Conservation (phyloP, 2,113 vertebrate genomes). For the Eolophus roseicapilla region DNA sequence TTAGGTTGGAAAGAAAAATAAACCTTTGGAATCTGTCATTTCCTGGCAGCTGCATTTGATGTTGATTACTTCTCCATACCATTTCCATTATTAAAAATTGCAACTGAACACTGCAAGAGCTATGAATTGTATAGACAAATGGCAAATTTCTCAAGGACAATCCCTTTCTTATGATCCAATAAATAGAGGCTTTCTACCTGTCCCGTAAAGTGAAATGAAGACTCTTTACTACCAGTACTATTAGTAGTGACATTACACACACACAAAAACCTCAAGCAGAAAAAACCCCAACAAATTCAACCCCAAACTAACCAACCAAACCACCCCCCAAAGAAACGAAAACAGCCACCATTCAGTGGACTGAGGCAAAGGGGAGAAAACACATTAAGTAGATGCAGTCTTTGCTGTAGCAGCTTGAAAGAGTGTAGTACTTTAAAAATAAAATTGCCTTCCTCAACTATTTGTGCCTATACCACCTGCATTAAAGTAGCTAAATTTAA, state of each 20-base stretch:
- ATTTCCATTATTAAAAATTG: background rate
- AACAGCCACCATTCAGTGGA: background rate
- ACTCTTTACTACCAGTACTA: background rate
- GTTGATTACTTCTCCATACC: background rate
- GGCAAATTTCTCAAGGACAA: background rate
- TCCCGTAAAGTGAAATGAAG: background rate
- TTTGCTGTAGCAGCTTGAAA: background rate
- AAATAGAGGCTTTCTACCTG: background rate
- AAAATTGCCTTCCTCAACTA: background rate
- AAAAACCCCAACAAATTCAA: background rate
- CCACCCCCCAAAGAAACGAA: background rate
- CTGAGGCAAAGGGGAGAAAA: background rate
- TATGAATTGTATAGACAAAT: background rate
- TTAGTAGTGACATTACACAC: background rate
- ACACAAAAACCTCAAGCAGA: background rate
- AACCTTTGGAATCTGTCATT: background rate
- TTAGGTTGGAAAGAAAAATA: background rate
- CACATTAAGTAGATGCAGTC: accelerated
- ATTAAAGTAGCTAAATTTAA: background rate
- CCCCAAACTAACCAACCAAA: background rate
- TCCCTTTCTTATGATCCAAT: background rate
- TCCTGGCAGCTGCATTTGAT: background rate
- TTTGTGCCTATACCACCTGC: background rate
- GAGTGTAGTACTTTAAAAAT: background rate
- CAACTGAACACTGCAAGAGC: background rate